Evolutionary conservation across 2,113 vertebrate genomes (phyloP).

Genomic region (Ariopsis seemanni): DNA sequence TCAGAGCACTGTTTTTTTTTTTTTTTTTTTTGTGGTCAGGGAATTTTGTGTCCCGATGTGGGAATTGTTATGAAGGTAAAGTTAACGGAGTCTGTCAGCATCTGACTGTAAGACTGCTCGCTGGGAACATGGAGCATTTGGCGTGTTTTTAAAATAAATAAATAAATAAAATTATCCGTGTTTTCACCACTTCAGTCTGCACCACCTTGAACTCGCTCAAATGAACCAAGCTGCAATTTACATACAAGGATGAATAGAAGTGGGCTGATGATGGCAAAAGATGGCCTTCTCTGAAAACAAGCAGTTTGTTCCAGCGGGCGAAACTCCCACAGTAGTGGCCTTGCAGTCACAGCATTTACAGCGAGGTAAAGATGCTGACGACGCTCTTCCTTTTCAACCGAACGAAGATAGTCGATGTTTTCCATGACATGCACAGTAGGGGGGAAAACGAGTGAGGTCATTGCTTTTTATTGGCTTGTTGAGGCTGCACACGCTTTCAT

Average conservation of each 20-base stretch:
- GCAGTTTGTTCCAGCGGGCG: neutral
- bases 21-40: too few relatives aligned
- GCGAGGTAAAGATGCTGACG: neutral
- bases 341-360: neutral
- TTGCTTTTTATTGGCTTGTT: neutral
- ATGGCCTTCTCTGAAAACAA: slow-evolving; percentile 4
- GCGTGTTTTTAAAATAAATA: neutral
- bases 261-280: neutral
- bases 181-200: neutral
- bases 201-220: neutral
- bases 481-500: neutral
- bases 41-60: neutral
- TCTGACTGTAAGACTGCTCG: neutral
- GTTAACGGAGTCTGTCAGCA: neutral
- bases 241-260: neutral
- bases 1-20: neutral
- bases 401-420: neutral
- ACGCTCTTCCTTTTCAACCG: neutral
- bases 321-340: slow-evolving; percentile 25
- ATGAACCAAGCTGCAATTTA: neutral
- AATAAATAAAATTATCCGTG: neutral
- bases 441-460: neutral
- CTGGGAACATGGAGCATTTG: neutral
- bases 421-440: neutral
- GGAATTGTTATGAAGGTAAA: neutral